Base-by-base conservation (phyloP, 2,113 vertebrate species). In the Paracanthobrama guichenoti region DNA sequence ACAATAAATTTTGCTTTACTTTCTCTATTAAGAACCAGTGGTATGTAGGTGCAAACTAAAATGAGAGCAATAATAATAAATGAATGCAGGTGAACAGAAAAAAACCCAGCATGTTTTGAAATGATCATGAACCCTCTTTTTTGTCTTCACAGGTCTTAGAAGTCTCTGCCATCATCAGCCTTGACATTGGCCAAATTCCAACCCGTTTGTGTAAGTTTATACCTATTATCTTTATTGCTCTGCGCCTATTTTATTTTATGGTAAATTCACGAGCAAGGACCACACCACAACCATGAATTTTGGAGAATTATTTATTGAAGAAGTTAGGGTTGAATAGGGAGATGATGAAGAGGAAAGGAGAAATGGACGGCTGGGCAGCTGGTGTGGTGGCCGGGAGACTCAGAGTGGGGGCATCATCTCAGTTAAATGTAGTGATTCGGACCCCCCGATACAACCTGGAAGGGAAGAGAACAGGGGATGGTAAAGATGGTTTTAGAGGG, bases 121-220 rank as follows among this genome's bases (percentile, higher is more conserved):
- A 14, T 18, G 0, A 53, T 42, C 12, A 14, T 60, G 26, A 12
- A 59, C 31, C 6, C 10, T 35, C 12, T 84, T 84, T 62, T 85
- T 10, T 73, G 28, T 78, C 18, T 80, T 80, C 80, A 57, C 78
- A 89, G 88, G 73, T 89, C 78, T 42, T 42, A 72, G 18, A 76
- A 79, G 20, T 71, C 10, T 60, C 66, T 76, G 55, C 77, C 60
- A 59, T 84, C 69, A 24, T 64, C 67, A 62, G 6, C 59, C 48
- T 59, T 84, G 42, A 69, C 55, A 35, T 26, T 67, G 80, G 14
- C 39, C 77, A 20, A 20, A 74, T 62, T 39, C 39, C 74, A 14
- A 31, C 12, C 16, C 22, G 3, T 84, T 81, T 83, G 80, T 66
- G 84, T 89, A 82, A 88, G 89, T 88, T 24, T 60, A 42, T 72